phyloP scores from a whole-genome alignment of 35 echinoderm and acorn worm genomes.

The Anneissia japonica region DNA sequence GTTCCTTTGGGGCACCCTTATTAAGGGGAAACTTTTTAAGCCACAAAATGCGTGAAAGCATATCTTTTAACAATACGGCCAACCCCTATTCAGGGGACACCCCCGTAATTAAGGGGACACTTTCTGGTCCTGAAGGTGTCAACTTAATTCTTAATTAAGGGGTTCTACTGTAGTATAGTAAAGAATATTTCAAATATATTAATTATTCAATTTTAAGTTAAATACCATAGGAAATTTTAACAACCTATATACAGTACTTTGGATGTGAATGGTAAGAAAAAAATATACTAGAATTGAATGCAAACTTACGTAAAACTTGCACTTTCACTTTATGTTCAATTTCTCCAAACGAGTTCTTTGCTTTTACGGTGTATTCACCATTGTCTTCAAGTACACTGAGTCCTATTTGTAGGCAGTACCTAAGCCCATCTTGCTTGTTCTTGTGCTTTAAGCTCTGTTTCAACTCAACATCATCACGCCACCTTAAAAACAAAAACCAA shows the following conservation, averaged over 20 bases:
- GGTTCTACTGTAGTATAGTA: not conserved
- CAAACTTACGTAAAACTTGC: constrained; percentile 66
- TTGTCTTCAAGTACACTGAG: constrained; percentile 34
- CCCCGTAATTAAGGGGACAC: too few species aligned
- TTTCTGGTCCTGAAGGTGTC: not conserved
- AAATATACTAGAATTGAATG: not conserved
- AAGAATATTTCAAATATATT: not conserved
- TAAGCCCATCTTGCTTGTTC: constrained; percentile 62
- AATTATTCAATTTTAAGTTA: constrained; percentile 25
- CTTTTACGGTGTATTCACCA: constrained; percentile 71
- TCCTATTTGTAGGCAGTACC: constrained; percentile 46
- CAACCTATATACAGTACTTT: not conserved
- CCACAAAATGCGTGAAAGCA: too few species aligned
- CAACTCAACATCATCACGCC: constrained; percentile 39
- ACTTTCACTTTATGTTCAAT: constrained; percentile 53
- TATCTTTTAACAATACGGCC: too few species aligned
- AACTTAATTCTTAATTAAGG: not conserved
- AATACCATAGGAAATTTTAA: constrained; percentile 1
- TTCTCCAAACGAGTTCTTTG: constrained; percentile 74
- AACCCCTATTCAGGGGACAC: too few species aligned
- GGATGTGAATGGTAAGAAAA: not conserved
- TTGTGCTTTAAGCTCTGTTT: constrained; percentile 78
- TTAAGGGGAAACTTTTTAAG: too few species aligned
- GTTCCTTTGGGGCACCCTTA: too few species aligned
- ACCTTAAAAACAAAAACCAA: constrained; percentile 26